Evolutionary conservation across 1,140 invertebrate species (phyloP), one percentile per base, ranked within the genome.

Genomic region (Anoplophora glabripennis): DNA sequence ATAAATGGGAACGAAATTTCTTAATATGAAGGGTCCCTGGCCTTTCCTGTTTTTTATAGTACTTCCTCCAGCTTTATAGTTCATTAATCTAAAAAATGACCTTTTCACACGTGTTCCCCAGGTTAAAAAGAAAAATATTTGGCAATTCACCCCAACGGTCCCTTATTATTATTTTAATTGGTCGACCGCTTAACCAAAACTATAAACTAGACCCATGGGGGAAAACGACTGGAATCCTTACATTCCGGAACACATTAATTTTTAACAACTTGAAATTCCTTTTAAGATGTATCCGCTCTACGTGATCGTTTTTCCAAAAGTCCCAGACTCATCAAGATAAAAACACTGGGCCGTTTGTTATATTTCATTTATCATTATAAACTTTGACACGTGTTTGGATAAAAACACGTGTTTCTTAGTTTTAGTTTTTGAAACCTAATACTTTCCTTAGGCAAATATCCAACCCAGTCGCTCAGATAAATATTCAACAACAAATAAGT

Each of bases 361-460:
- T 47, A 48, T 54, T 63, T 59, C 61, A 66, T 66, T 66, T 62
- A 66, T 63, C 60, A 63, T 66, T 59, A 59, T 53, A 47, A 63
- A 62, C 54, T 66, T 63, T 62, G 57, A 64, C 62, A 67, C 58
- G 57, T 65, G 63, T 62, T 61, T 67, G 49, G 47, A 53, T 53
- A 54, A 64, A 48, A 57, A 67, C 63, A 67, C 56, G 53, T 65
- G 64, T 66, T 57, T 54, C 9, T 14, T 14, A 54, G 37, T 48
- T 47, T 54, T 48, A 48, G 48, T 48, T 38, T 45, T 18, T 40
- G 55, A 49, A 57, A 48, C 47, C 18, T 33, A 21, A 54, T 54
- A 54, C 52, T 44, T 34, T 54, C 15, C 40, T 54, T 28, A 28
- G 52, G 18, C n/a, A 44, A 54, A 52, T 17, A 37, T 52, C 36